A percentile compares a stretch with the other conserved stretches of the same genome.
Conservation (phyloP, 2,113 vertebrate species). For the Gadus macrocephalus region DNA sequence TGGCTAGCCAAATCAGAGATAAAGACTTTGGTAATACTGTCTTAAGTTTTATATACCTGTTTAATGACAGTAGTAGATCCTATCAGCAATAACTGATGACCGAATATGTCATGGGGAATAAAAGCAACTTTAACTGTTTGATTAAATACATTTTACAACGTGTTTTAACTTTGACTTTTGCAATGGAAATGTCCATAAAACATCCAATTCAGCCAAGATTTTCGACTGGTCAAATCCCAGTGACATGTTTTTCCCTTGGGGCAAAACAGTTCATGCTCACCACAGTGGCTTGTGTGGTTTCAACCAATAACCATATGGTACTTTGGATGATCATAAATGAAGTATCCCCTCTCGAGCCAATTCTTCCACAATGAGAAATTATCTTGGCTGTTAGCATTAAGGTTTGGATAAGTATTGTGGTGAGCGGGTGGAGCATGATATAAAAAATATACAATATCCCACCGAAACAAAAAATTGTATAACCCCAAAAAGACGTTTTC, state of each 20-base stretch:
- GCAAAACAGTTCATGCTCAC: not conserved
- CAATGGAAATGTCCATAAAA: too few species aligned
- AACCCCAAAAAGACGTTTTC: slow-evolving; percentile 35
- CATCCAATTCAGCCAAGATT: too few species aligned
- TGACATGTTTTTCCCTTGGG: too few species aligned
- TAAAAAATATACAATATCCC: slow-evolving; percentile 19
- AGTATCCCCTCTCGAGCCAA: not conserved
- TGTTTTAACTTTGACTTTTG: too few species aligned
- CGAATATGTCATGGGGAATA: too few species aligned
- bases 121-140: too few species aligned
- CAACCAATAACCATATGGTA: slow-evolving; percentile 25
- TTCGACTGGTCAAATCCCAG: too few species aligned
- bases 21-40: too few species aligned
- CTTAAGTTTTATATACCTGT: not conserved
- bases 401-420: slow-evolving; percentile 40
- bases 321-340: slow-evolving; percentile 31
- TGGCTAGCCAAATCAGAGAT: too few species aligned
- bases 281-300: slow-evolving; percentile 36
- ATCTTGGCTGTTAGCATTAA: slow-evolving; percentile 23
- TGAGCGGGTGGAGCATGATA: slow-evolving; percentile 46
- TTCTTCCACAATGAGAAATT: slow-evolving; percentile 6
- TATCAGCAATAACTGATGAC: too few species aligned
- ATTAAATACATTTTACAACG: too few species aligned
- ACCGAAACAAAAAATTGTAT: slow-evolving; percentile 47
- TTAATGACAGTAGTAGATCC: too few species aligned